Evolutionary conservation across 2,113 vertebrate species (phyloP).

Genomic region (Rhinoderma darwinii): DNA sequence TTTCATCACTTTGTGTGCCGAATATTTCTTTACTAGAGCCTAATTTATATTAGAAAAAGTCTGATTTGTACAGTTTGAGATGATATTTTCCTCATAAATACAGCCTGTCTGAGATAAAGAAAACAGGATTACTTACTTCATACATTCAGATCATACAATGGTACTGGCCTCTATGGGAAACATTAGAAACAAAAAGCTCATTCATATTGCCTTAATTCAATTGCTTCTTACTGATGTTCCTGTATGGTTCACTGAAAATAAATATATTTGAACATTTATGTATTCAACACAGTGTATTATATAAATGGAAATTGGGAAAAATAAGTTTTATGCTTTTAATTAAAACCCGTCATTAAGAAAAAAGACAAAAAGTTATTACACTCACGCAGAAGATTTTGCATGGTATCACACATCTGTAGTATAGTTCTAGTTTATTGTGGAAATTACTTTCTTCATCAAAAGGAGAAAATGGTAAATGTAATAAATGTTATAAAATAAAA

Average conservation of each 20-base stretch:
- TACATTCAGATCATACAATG: slow-evolving; percentile 8
- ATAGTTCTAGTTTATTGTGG: background rate
- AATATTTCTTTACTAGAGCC: too few relatives aligned
- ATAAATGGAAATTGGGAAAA: background rate
- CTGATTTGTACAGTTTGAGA: too few relatives aligned
- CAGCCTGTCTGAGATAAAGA: background rate
- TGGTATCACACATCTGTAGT: background rate
- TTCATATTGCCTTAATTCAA: slow-evolving; percentile 7
- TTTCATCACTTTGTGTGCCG: too few relatives aligned
- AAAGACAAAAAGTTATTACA: background rate
- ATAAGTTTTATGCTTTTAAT: slow-evolving; percentile 19
- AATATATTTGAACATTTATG: background rate
- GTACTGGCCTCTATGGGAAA: background rate
- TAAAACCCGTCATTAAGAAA: slow-evolving; percentile 8
- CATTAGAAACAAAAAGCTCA: slow-evolving; percentile 8
- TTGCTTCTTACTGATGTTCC: slow-evolving; percentile 1
- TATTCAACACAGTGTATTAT: background rate
- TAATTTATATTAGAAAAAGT: too few relatives aligned
- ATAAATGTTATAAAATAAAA: background rate
- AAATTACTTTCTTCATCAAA: background rate
- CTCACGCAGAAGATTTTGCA: background rate
- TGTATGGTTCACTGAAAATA: background rate
- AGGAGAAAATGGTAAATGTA: background rate
- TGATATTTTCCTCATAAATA: background rate
- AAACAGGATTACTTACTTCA: background rate